Evolutionary conservation across 2,797 vertebrate species (phyloP).

Genomic region (Labeo calbasu): DNA sequence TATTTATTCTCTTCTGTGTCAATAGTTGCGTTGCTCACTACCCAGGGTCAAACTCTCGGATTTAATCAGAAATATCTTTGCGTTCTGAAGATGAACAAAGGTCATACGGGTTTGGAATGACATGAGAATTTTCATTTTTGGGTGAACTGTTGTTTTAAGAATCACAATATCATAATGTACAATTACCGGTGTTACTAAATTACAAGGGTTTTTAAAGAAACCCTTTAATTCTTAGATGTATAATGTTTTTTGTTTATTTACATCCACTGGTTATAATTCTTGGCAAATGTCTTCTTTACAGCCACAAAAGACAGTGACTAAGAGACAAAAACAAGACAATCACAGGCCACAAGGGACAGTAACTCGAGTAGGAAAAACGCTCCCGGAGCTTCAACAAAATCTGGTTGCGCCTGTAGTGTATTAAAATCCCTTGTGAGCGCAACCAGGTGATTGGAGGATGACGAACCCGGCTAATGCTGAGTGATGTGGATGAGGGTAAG

Average conservation of each 20-base stretch:
- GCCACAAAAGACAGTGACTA: slow-evolving; percentile 51
- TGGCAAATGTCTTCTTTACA: slow-evolving; percentile 53
- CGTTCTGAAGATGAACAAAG: too few species aligned
- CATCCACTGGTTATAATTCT: slow-evolving; percentile 49
- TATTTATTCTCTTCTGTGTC: too few species aligned
- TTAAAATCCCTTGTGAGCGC: slow-evolving; percentile 19
- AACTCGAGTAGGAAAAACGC: slow-evolving; percentile 8
- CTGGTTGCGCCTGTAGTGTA: slow-evolving; percentile 5
- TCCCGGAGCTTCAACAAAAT: neutral
- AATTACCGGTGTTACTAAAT: neutral
- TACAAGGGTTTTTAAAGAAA: neutral
- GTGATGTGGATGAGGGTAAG: slow-evolving; percentile 47
- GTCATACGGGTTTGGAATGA: too few species aligned
- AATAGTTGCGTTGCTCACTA: too few species aligned
- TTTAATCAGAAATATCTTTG: too few species aligned
- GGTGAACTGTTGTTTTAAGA: too few species aligned
- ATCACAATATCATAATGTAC: neutral
- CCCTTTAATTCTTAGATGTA: neutral
- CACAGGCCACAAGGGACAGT: slow-evolving; percentile 34
- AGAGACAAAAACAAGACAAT: slow-evolving; percentile 56
- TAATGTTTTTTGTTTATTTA: slow-evolving; percentile 44
- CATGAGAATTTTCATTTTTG: too few species aligned
- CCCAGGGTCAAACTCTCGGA: too few species aligned
- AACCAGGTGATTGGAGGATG: slow-evolving; percentile 33
- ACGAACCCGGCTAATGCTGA: slow-evolving; percentile 43